phyloP scores from a whole-genome alignment of 2,888 invertebrate species.

The Trypoxylon attenuatum region DNA sequence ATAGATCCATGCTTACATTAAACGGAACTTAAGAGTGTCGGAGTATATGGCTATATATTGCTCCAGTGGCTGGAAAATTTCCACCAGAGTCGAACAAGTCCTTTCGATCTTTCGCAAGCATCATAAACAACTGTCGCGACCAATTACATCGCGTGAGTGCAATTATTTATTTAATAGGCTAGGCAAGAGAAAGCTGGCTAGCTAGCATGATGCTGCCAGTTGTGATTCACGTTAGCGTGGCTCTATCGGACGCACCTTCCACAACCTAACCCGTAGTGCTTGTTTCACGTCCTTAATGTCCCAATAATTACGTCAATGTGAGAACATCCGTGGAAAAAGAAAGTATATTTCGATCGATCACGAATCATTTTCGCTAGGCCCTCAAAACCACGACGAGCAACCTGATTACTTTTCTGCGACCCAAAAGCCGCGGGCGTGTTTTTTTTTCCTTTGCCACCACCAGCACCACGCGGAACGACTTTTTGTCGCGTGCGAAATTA shows the following conservation, averaged over 20 bases:
- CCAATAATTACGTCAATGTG: no score
- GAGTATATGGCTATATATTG: neutral
- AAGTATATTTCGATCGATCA: constrained; percentile 52
- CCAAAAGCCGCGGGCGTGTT: constrained; percentile 9
- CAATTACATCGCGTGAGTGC: constrained; percentile 19
- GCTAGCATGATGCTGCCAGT: constrained; percentile 8
- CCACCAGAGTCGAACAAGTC: no score
- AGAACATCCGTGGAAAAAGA: constrained; percentile 6
- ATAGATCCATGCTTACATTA: no score
- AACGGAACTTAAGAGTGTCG: no score
- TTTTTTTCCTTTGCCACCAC: neutral
- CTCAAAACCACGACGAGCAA: constrained; percentile 14
- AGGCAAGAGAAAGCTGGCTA: constrained; percentile 31
- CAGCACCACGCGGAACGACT: constrained; percentile 6
- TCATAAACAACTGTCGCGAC: constrained; percentile 1
- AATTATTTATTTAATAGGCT: constrained; percentile 37
- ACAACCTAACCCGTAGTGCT: neutral
- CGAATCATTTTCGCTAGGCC: constrained; percentile 55
- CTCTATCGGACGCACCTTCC: constrained; percentile 20
- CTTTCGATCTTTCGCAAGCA: neutral
- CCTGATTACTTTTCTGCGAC: constrained; percentile 34
- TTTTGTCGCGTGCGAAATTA: constrained; percentile 65
- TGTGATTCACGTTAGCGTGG: constrained; percentile 19
- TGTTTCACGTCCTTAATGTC: no score
- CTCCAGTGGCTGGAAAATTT: no score